Evolutionary conservation across 2,113 vertebrate species (phyloP), one percentile per base, ranked within the genome.

Genomic region (Phodopus roborovskii): DNA sequence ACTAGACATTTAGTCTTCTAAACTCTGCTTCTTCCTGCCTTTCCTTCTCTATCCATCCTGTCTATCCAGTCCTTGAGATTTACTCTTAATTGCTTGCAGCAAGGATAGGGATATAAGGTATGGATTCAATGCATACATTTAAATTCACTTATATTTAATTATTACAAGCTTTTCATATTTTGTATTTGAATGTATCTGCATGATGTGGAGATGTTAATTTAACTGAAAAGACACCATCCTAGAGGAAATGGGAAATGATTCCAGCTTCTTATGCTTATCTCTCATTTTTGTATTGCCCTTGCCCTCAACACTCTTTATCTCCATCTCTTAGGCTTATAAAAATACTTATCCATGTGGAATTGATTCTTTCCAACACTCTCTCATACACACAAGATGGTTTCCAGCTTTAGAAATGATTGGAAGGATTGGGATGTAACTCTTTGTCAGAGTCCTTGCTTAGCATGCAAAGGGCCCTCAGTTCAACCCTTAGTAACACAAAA

Each of bases 321-420:
- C 95, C 30, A 60, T 77, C n/a, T 94, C 86, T 89, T 66, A 97
- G 73, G 92, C n/a, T 79, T 95, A 79, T 73, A 92, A 91, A 86
- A 94, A 81, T 88, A 85, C 60, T 39, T 17, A 26, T 45, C 42
- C 16, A 33, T 20, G 68, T 68, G 85, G 5, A 87, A 71, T 45
- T 91, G 2, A 42, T 77, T 79, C 88, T 4, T 45, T 39, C 20
- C 30, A 88, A 64, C 81, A 9, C 71, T 90, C 60, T 7, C 62
- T 83, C 33, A 20, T 68, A 22, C 13, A 85, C 56, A 93, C 22
- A 12, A 42, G 13, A 28, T 87, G 6, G 7, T n/a, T 92, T 1
- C 48, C 77, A 93, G 48, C 71, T 96, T 94, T 94, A 75, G 93
- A 92, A 73, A 48, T 62, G 19, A 64, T 24, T 90, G 28, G 42